Evolutionary conservation across 23 tunicate species (phyloP).

Genomic region (Styela clava): DNA sequence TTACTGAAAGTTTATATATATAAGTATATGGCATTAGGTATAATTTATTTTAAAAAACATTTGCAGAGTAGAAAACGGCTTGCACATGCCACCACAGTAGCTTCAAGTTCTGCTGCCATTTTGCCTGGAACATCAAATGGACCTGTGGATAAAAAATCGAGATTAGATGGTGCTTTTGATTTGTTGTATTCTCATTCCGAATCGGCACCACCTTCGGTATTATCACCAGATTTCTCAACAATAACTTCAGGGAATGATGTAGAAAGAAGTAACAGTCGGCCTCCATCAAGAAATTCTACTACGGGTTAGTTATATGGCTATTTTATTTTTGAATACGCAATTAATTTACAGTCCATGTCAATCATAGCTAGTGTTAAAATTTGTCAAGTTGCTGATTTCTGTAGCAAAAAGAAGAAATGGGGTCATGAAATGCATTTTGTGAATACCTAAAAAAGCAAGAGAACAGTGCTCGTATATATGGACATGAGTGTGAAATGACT

Average conservation of each 20-base stretch:
- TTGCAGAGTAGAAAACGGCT: conserved; percentile 5
- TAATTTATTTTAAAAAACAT: no score
- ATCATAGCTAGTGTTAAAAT: no score
- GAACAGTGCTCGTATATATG: no score
- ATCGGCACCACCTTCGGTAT: conserved; percentile 16
- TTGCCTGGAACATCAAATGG: conserved; percentile 4
- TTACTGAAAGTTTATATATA: no score
- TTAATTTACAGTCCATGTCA: no score
- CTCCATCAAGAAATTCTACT: conserved; percentile 16
- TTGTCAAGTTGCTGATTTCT: no score
- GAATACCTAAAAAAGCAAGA: no score
- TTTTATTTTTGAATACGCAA: no score
- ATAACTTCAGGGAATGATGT: not conserved
- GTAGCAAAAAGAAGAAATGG: no score
- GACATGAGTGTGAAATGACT: no score
- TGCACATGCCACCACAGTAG: not conserved
- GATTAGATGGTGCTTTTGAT: not conserved
- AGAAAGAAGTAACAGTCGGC: conserved; percentile 16
- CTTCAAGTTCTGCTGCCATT: not conserved
- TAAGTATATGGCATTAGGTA: no score
- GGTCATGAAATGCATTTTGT: no score
- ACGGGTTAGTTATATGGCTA: conserved; percentile 2
- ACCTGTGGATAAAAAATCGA: conserved; percentile 15
- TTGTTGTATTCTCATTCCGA: conserved; percentile 6
- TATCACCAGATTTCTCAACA: not conserved